These are phyloP conservation scores for Pachypeltis micranthus DNA, from an alignment of 1,140 invertebrate species.

Conservation along the genomic window DNA sequence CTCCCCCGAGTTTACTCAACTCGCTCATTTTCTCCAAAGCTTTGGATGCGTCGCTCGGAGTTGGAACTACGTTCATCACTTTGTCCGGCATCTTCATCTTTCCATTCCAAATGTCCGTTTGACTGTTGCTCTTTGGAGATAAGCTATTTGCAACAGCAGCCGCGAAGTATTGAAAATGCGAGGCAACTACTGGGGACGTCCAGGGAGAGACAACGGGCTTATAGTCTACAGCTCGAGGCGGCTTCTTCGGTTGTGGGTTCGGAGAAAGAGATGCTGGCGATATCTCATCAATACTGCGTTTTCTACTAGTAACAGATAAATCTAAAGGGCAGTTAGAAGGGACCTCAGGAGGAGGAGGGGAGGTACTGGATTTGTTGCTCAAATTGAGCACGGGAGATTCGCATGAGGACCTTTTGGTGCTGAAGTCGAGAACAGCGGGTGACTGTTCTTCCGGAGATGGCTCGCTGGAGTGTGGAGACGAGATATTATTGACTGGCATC, in stretches of 20 bases:
- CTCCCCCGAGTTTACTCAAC: constrained; percentile 66
- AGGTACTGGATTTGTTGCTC: constrained; percentile 37
- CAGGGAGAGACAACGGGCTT: constrained; percentile 57
- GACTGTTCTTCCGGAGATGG: constrained; percentile 37
- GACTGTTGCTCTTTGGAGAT: constrained; percentile 51
- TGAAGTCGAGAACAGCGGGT: constrained; percentile 60
- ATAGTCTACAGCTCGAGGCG: constrained; percentile 39
- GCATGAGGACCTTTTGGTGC: constrained; percentile 45
- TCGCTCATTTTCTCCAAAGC: constrained; percentile 87
- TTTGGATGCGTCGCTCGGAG: constrained; percentile 60
- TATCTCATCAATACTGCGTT: constrained; percentile 51
- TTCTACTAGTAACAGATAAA: constrained; percentile 60
- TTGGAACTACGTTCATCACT: constrained; percentile 32
- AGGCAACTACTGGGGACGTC: constrained; percentile 62
- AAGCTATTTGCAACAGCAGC: constrained; percentile 57
- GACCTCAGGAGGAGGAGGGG: constrained; percentile 36
- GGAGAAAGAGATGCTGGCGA: constrained; percentile 41
- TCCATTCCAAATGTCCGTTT: constrained; percentile 56
- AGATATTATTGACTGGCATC: constrained; percentile 36
- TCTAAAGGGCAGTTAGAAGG: constrained; percentile 63
- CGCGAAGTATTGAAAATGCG: constrained; percentile 64
- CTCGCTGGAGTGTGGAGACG: constrained; percentile 35
- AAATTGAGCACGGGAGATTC: constrained; percentile 48
- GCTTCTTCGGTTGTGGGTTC: constrained; percentile 25
- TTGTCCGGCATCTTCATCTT: constrained; percentile 52